Evolutionary conservation across 2,113 vertebrate genomes (phyloP).

Genomic region (Myiozetetes cayanensis): DNA sequence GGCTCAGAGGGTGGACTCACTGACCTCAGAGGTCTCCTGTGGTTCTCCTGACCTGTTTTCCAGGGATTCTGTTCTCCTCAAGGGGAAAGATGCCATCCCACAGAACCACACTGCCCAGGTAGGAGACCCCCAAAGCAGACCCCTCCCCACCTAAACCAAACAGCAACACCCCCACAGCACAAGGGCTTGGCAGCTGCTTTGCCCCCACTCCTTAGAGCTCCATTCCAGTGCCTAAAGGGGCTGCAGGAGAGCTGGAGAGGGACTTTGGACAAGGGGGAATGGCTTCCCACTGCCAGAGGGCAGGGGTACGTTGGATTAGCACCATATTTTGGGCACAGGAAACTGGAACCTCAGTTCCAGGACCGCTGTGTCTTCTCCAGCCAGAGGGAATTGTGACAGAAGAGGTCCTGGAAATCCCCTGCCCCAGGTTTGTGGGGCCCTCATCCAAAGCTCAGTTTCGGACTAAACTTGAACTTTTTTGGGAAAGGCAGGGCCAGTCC

Average conservation of each 20-base stretch:
- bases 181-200: not conserved
- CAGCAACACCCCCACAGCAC: fast-evolving
- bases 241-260: not conserved
- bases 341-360: not conserved
- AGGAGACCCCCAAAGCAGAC: fast-evolving
- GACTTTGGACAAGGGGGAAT: not conserved
- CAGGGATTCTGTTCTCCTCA: fast-evolving
- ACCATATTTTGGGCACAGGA: fast-evolving
- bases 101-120: fast-evolving
- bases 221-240: not conserved
- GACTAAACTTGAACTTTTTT: not conserved
- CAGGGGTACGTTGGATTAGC: not conserved
- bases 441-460: not conserved
- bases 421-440: not conserved
- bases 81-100: fast-evolving
- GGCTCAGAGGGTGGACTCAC: fast-evolving
- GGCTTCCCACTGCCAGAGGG: not conserved
- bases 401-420: not conserved
- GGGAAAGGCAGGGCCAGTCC: not conserved
- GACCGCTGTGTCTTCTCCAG: fast-evolving
- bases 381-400: not conserved
- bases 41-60: not conserved
- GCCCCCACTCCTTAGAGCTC: not conserved
- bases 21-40: not conserved
- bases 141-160: not conserved